A percentile compares a stretch with the other conserved stretches of the same genome.
Evolutionary conservation across 2,113 vertebrate genomes (phyloP).

Genomic region (Anser cygnoides): DNA sequence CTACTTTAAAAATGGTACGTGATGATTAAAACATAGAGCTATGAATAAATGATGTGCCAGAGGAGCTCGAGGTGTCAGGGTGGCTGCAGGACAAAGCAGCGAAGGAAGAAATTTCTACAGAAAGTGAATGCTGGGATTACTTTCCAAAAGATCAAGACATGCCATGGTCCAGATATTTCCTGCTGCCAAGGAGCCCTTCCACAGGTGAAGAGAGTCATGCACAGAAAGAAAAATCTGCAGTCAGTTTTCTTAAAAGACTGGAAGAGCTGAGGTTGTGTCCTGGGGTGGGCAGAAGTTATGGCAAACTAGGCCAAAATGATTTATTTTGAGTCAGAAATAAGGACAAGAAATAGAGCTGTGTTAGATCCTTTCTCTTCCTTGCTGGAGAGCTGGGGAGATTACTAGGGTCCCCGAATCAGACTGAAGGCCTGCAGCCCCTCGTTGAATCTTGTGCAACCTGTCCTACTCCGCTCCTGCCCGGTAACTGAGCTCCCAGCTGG

Average conservation of each 20-base stretch:
- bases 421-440: not conserved
- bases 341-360: not conserved
- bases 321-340: not conserved
- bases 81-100: not conserved
- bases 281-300: not conserved
- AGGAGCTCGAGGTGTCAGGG: not conserved
- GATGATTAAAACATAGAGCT: constrained; percentile 18
- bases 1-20: not conserved
- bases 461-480: not conserved
- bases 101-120: not conserved
- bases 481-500: not conserved
- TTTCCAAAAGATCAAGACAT: not conserved
- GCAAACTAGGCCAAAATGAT: not conserved
- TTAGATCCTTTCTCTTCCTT: not conserved
- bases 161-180: not conserved
- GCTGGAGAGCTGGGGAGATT: not conserved
- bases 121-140: not conserved
- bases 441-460: not conserved
- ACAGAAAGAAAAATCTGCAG: not conserved
- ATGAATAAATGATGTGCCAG: constrained; percentile 8
- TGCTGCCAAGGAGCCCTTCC: not conserved
- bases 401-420: not conserved
- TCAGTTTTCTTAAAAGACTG: not conserved
- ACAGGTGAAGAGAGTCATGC: not conserved
- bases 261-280: not conserved